Percentiles rank a stretch among this genome's conserved stretches.
phyloP scores from a whole-genome alignment of 2,797 vertebrate species.

The Oryzias dopingdopingensis region DNA sequence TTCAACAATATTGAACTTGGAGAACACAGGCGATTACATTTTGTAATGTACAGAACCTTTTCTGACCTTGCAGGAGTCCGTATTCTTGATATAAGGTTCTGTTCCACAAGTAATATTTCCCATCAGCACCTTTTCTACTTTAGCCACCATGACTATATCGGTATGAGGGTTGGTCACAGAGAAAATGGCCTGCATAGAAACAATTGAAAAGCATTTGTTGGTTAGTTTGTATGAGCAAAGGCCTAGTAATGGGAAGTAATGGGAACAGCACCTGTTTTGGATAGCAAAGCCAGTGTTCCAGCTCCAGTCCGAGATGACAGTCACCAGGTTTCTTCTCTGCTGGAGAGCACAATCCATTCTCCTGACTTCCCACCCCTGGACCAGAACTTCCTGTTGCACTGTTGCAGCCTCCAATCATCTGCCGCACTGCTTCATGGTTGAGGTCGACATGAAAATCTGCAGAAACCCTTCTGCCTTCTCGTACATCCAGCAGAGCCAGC shows the following conservation, averaged over 20 bases:
- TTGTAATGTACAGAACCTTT: background rate
- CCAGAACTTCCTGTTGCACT: conserved; percentile 16
- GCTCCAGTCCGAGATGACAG: conserved; percentile 81
- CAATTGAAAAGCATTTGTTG: conserved; percentile 3
- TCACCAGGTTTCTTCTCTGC: conserved; percentile 82
- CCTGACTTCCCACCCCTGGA: conserved; percentile 58
- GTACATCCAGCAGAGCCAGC: conserved; percentile 86
- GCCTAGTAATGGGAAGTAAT: background rate
- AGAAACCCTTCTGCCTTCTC: conserved; percentile 90
- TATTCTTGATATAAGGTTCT: conserved; percentile 95
- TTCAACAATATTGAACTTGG: background rate
- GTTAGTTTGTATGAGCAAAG: background rate
- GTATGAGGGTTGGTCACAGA: conserved; percentile 93
- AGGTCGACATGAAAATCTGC: conserved; percentile 96
- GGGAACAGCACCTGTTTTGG: conserved; percentile 86
- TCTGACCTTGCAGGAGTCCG: conserved; percentile 94
- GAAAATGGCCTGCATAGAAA: conserved; percentile 85
- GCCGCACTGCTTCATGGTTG: conserved; percentile 82
- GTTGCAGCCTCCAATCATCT: conserved; percentile 72
- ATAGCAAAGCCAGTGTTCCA: conserved; percentile 90
- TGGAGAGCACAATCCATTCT: conserved; percentile 80
- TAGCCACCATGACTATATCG: conserved; percentile 93
- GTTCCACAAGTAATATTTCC: conserved; percentile 91
- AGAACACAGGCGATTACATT: background rate
- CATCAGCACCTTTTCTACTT: conserved; percentile 94